Evolutionary conservation across 2,113 vertebrate species (phyloP).

Genomic region (Danionella cerebrum): DNA sequence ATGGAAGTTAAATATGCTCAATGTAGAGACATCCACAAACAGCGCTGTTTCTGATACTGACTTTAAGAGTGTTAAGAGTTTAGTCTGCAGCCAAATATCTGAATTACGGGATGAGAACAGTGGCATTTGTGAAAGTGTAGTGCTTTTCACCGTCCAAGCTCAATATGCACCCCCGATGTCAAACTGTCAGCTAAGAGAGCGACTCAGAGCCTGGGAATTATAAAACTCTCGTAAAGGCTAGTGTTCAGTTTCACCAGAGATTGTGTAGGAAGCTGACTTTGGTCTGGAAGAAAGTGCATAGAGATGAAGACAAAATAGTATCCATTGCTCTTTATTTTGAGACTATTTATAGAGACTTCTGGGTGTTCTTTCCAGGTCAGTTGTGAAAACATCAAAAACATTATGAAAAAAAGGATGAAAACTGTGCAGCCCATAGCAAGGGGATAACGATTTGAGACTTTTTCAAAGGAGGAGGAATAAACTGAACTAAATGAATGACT

Average conservation of each 20-base stretch:
- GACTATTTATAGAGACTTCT: not conserved
- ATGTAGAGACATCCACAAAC: too few relatives aligned
- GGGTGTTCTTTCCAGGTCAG: not conserved
- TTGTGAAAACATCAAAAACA: too few relatives aligned
- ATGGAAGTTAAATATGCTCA: too few relatives aligned
- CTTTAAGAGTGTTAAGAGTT: too few relatives aligned
- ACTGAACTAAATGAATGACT: too few relatives aligned
- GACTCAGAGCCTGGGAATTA: conserved; percentile 20
- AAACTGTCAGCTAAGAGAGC: conserved; percentile 14
- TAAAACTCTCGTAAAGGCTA: conserved; percentile 12
- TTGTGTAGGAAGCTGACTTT: conserved; percentile 7
- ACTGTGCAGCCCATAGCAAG: too few relatives aligned
- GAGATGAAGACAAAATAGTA: not conserved
- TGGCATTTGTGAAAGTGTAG: not conserved
- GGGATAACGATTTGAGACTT: too few relatives aligned
- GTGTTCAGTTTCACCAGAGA: conserved; percentile 23
- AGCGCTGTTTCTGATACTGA: too few relatives aligned
- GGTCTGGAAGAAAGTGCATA: conserved; percentile 1
- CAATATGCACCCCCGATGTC: conserved; percentile 17
- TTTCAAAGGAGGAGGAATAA: too few relatives aligned
- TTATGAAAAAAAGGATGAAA: too few relatives aligned
- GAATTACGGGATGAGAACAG: not conserved
- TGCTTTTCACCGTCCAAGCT: not conserved
- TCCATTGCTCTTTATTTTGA: not conserved
- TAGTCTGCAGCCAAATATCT: not conserved